Conservation (phyloP, 1,140 invertebrate species). For the Temnothorax nylanderi region DNA sequence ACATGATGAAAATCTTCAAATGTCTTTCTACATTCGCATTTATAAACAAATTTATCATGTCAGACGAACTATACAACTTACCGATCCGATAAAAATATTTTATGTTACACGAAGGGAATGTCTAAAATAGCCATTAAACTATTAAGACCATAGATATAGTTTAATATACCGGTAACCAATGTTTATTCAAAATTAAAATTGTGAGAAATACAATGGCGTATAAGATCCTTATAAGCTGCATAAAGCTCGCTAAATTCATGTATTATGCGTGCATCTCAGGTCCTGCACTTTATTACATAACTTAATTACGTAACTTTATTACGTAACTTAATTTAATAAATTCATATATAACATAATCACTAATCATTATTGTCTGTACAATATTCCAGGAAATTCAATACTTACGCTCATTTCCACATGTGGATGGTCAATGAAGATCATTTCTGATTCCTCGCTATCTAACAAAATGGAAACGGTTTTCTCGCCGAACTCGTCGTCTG, state of each 20-base stretch:
- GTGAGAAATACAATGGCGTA: not conserved
- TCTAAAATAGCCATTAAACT: not conserved
- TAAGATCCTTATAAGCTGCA: not conserved
- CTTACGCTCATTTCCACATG: conserved; percentile 94
- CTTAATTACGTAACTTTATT: too few species aligned
- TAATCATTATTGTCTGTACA: not conserved
- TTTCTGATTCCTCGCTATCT: conserved; percentile 95
- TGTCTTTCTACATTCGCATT: conserved; percentile 5
- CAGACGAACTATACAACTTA: not conserved
- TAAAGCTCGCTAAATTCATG: not conserved
- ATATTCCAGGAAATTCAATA: conserved; percentile 63
- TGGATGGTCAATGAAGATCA: conserved; percentile 96
- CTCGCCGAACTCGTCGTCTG: conserved; percentile 96
- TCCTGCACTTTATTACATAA: not conserved
- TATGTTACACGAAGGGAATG: not conserved
- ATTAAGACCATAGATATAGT: not conserved
- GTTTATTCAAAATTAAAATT: not conserved
- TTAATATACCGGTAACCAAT: not conserved
- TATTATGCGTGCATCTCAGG: not conserved
- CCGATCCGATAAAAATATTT: not conserved
- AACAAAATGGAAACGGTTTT: conserved; percentile 95
- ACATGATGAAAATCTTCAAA: conserved; percentile 3
- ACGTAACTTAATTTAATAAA: not conserved
- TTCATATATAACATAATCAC: not conserved
- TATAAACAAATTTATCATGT: not conserved